phyloP scores from a whole-genome alignment of 35 echinoderm and acorn worm species.

The Ptychodera flava region DNA sequence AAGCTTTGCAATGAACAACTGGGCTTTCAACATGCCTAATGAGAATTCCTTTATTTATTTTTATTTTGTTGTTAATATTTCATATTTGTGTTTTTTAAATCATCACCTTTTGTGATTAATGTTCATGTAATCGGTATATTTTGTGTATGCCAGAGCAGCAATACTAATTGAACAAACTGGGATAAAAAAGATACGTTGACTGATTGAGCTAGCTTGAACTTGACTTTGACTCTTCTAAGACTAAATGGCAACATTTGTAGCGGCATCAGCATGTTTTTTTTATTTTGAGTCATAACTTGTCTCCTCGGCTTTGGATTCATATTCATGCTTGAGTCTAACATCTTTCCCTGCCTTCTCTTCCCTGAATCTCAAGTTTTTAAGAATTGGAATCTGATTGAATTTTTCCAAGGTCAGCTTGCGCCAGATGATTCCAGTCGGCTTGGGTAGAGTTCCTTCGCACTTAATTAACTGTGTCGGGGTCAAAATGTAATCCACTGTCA shows the following conservation, averaged over 20 bases:
- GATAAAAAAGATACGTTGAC: no score
- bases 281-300: background rate
- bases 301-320: background rate
- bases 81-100: no score
- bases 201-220: background rate
- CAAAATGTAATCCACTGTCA: slow-evolving; percentile 73
- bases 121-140: no score
- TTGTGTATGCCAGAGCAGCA: no score
- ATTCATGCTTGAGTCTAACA: slow-evolving; percentile 6
- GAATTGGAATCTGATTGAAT: slow-evolving; percentile 53
- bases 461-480: slow-evolving; percentile 61
- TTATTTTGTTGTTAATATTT: no score
- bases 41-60: no score
- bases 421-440: slow-evolving; percentile 67
- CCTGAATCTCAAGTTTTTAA: slow-evolving; percentile 36
- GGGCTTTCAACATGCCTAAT: no score
- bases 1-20: no score
- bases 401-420: slow-evolving; percentile 51
- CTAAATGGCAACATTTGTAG: background rate
- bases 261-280: background rate
- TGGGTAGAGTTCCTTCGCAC: slow-evolving; percentile 23
- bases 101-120: no score
- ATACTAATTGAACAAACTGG: no score
- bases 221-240: background rate
- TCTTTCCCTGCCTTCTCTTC: slow-evolving; percentile 53